phyloP scores from a whole-genome alignment of 1,140 invertebrate species.

The Zaprionus gabonicus region DNA sequence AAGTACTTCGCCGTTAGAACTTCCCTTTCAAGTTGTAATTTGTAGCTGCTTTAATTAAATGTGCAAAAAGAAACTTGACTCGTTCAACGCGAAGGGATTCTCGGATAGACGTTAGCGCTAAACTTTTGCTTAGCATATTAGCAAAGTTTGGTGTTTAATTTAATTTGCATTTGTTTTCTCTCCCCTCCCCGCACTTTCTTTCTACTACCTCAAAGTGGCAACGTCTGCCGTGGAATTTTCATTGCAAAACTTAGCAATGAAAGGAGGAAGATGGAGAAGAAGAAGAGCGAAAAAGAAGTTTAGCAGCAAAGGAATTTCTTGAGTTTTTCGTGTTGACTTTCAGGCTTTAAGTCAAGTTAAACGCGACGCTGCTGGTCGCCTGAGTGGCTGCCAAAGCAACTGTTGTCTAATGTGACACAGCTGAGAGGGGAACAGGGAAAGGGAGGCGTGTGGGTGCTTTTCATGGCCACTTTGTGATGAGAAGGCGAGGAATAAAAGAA shows the following conservation, averaged over 20 bases:
- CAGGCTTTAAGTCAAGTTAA: constrained; percentile 33
- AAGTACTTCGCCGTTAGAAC: constrained; percentile 13
- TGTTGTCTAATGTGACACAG: constrained; percentile 21
- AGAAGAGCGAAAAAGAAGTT: neutral
- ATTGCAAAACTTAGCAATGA: constrained; percentile 31
- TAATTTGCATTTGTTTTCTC: constrained; percentile 67
- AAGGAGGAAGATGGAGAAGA: neutral
- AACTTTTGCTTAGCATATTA: constrained; percentile 73
- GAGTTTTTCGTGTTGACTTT: constrained; percentile 16
- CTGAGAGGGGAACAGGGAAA: neutral
- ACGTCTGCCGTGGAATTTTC: constrained; percentile 57
- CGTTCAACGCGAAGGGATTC: neutral
- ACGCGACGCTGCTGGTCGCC: constrained; percentile 3
- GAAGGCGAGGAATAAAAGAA: constrained; percentile 8
- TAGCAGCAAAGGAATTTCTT: neutral
- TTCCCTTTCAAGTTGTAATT: constrained; percentile 49
- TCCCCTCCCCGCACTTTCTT: too few species aligned
- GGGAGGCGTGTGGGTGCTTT: constrained; percentile 8
- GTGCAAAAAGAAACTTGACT: constrained; percentile 37
- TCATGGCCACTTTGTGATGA: constrained; percentile 26
- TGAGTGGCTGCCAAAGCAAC: constrained; percentile 15
- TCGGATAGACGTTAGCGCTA: constrained; percentile 2
- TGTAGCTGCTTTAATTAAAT: constrained; percentile 70
- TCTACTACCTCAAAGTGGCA: constrained; percentile 44
- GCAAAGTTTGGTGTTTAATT: constrained; percentile 77